A percentile compares a stretch with the other conserved stretches of the same genome.
Evolutionary conservation across 2,888 invertebrate species (phyloP).

Genomic region (Creontiades dilutus): DNA sequence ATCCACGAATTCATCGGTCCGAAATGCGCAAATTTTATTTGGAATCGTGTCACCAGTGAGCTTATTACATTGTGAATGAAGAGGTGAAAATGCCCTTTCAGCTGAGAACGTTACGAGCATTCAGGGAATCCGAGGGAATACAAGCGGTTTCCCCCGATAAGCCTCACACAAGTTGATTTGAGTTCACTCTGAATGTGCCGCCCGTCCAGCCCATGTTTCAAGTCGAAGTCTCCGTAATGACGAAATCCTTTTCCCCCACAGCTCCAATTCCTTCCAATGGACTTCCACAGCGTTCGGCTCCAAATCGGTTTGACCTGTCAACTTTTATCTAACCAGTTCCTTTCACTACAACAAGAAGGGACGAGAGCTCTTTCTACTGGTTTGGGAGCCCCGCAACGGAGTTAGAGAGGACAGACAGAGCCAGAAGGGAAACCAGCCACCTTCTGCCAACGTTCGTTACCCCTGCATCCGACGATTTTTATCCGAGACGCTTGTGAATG

Average conservation of each 20-base stretch:
- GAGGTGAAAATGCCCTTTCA: too few relatives aligned
- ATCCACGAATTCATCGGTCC: too few relatives aligned
- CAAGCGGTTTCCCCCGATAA: too few relatives aligned
- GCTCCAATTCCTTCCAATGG: background rate
- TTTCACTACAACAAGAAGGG: background rate
- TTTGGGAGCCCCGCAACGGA: background rate
- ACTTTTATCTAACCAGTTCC: conserved; percentile 19
- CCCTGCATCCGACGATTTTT: conserved; percentile 14
- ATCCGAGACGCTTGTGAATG: conserved; percentile 18
- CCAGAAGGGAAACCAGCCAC: background rate
- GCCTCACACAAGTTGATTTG: background rate
- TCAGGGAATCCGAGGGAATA: too few relatives aligned
- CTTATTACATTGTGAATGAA: too few relatives aligned
- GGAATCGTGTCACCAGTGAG: too few relatives aligned
- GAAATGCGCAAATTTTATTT: too few relatives aligned
- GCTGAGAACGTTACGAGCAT: too few relatives aligned
- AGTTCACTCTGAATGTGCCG: background rate
- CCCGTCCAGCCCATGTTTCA: background rate
- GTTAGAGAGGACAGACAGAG: background rate
- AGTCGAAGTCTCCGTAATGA: background rate
- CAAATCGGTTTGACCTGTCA: conserved; percentile 30
- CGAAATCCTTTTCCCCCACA: background rate
- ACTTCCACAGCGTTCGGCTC: background rate
- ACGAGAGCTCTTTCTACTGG: background rate
- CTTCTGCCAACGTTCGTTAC: conserved; percentile 10